Conservation (phyloP, 2,888 invertebrate genomes). For the Dexiosoma caninum region DNA sequence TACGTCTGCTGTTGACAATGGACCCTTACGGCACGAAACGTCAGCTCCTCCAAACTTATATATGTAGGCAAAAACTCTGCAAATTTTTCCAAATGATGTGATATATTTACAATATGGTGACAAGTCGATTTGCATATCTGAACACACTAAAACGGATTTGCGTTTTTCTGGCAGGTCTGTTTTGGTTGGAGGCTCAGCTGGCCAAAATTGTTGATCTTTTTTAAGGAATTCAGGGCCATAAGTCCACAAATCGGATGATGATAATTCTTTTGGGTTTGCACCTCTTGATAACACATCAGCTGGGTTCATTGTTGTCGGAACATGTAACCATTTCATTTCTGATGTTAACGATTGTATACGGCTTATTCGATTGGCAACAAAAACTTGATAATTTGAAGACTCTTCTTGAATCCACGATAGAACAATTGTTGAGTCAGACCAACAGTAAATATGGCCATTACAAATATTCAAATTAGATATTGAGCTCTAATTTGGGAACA, state of each 20-base stretch:
- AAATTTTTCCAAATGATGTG: constrained; percentile 23
- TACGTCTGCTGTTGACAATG: background rate
- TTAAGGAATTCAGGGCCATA: constrained; percentile 7
- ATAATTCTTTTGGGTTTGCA: constrained; percentile 7
- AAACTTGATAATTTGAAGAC: constrained; percentile 1
- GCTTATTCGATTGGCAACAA: constrained; percentile 15
- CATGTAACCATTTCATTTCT: constrained; percentile 1
- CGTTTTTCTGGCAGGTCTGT: constrained; percentile 14
- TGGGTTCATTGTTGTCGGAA: constrained; percentile 2
- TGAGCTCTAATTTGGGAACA: background rate
- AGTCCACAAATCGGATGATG: constrained; percentile 5
- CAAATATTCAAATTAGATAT: background rate
- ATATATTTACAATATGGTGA: constrained; percentile 31
- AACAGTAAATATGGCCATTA: constrained; percentile 32
- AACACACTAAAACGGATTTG: background rate
- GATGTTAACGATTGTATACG: constrained; percentile 4
- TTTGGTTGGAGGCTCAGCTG: background rate
- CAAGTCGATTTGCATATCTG: background rate
- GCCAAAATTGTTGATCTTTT: background rate
- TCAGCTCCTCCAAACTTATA: constrained; percentile 5
- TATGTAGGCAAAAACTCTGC: background rate
- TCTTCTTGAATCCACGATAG: constrained; percentile 45
- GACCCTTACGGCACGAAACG: background rate
- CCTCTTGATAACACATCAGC: constrained; percentile 47
- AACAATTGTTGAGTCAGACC: constrained; percentile 47